Conservation (phyloP, 1,140 invertebrate species). For the Dolichoris vasculosae region DNA sequence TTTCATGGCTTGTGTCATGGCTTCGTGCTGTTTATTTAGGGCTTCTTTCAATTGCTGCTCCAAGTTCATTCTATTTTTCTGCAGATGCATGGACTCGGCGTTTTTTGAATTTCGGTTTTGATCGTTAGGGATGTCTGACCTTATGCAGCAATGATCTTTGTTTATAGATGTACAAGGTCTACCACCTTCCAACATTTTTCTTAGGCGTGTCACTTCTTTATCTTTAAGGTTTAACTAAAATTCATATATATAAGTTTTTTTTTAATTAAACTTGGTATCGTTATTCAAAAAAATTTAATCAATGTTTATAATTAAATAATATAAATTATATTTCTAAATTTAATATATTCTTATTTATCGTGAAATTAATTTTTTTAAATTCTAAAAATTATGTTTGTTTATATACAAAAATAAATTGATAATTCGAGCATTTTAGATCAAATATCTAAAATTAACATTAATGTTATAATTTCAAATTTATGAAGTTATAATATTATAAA, state of each 20-base stretch:
- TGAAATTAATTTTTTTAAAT: neutral
- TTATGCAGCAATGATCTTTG: constrained; percentile 77
- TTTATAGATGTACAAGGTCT: constrained; percentile 75
- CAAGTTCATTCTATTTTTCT: constrained; percentile 75
- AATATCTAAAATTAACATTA: too few species aligned
- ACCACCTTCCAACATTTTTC: constrained; percentile 79
- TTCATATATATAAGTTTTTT: constrained; percentile 10
- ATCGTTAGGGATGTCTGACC: constrained; percentile 66
- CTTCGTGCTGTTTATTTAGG: constrained; percentile 82
- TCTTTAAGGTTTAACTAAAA: constrained; percentile 72
- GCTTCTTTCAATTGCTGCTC: constrained; percentile 78
- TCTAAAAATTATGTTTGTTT: constrained; percentile 10
- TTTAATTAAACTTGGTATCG: neutral
- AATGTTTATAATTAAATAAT: too few species aligned
- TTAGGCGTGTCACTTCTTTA: constrained; percentile 79
- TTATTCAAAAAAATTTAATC: neutral
- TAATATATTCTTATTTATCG: too few species aligned
- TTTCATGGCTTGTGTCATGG: constrained; percentile 80
- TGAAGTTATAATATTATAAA: too few species aligned
- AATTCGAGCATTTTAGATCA: too few species aligned
- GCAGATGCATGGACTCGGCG: constrained; percentile 75
- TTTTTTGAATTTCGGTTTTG: constrained; percentile 57
- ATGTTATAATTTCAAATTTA: too few species aligned
- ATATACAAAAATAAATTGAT: neutral
- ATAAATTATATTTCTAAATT: too few species aligned